These are phyloP conservation scores for Alviniconcha marisindica DNA, from an alignment of 1,140 invertebrate species.

Conservation along the genomic window DNA sequence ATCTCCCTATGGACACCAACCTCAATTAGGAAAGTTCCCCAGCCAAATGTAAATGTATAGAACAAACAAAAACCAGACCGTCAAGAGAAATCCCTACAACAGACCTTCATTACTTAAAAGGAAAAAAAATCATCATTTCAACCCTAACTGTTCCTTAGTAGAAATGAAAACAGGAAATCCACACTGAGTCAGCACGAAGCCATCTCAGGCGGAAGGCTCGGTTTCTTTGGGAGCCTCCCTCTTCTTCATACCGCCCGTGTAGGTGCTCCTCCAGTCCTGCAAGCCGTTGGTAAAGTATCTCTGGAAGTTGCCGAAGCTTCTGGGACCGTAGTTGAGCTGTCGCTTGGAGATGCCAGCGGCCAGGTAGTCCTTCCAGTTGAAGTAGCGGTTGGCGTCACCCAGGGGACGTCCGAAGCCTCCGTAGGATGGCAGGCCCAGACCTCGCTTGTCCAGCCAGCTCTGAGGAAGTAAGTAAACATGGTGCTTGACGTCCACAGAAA, in stretches of 20 bases:
- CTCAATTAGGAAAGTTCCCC: too few species aligned
- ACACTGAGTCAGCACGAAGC: too few species aligned
- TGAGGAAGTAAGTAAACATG: too few species aligned
- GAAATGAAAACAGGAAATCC: too few species aligned
- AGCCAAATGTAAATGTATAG: too few species aligned
- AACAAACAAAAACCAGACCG: too few species aligned
- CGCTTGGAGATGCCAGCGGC: slow-evolving; percentile 36
- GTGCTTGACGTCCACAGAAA: too few species aligned
- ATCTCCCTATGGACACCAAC: too few species aligned
- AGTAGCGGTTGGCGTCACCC: slow-evolving; percentile 34
- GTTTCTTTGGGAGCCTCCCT: neutral
- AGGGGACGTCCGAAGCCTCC: slow-evolving; percentile 31
- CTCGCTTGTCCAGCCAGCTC: slow-evolving; percentile 44
- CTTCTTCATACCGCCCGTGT: slow-evolving; percentile 41
- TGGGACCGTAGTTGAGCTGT: slow-evolving; percentile 38
- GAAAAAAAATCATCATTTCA: too few species aligned
- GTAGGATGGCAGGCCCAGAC: slow-evolving; percentile 1
- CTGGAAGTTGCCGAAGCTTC: slow-evolving; percentile 42
- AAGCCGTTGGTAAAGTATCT: slow-evolving; percentile 48
- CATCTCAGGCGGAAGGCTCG: neutral
- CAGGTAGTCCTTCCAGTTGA: slow-evolving; percentile 39
- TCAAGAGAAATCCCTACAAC: too few species aligned
- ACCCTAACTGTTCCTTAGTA: too few species aligned
- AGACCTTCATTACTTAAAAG: too few species aligned
- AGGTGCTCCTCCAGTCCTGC: slow-evolving; percentile 50